Conservation (phyloP, 2,888 invertebrate genomes). For the Plutella xylostella region DNA sequence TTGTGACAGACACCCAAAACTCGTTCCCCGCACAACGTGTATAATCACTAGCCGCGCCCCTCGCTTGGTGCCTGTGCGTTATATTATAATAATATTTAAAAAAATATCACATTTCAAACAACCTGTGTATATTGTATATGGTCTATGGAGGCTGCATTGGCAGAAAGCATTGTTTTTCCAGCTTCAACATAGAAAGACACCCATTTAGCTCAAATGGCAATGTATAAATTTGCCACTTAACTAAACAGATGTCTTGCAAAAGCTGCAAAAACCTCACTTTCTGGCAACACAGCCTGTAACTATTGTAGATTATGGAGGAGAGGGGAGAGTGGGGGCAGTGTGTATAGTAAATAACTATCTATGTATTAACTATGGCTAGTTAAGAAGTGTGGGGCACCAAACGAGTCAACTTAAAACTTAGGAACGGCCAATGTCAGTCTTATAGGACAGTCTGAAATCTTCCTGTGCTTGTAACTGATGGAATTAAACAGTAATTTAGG, state of each 20-base stretch:
- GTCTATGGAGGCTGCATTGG: slow-evolving; percentile 42
- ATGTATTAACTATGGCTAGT: slow-evolving; percentile 38
- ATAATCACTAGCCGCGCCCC: slow-evolving; percentile 24
- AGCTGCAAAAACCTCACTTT: slow-evolving; percentile 24
- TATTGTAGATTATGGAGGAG: slow-evolving; percentile 65
- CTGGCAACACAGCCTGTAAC: slow-evolving; percentile 32
- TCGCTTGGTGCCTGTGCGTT: slow-evolving; percentile 35
- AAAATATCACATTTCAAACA: slow-evolving; percentile 49
- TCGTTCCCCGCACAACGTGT: slow-evolving; percentile 24
- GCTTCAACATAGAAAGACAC: too few species aligned
- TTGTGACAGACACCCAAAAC: slow-evolving; percentile 35
- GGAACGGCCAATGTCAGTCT: slow-evolving; percentile 47
- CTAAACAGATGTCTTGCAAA: background rate
- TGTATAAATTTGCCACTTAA: too few species aligned
- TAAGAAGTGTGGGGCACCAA: slow-evolving; percentile 30
- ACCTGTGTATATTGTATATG: slow-evolving; percentile 60
- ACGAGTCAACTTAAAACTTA: slow-evolving; percentile 33
- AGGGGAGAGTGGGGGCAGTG: slow-evolving; percentile 40
- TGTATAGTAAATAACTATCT: slow-evolving; percentile 54
- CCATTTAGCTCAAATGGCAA: too few species aligned
- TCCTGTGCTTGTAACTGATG: slow-evolving; percentile 9
- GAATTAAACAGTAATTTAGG: too few species aligned
- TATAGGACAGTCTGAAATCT: slow-evolving; percentile 29
- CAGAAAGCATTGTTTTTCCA: slow-evolving; percentile 36
- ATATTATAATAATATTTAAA: slow-evolving; percentile 33